These are phyloP conservation scores for Halichondria panicea DNA, from an alignment of 37 sponge, comb jelly and placozoan genomes.

Conservation along the genomic window DNA sequence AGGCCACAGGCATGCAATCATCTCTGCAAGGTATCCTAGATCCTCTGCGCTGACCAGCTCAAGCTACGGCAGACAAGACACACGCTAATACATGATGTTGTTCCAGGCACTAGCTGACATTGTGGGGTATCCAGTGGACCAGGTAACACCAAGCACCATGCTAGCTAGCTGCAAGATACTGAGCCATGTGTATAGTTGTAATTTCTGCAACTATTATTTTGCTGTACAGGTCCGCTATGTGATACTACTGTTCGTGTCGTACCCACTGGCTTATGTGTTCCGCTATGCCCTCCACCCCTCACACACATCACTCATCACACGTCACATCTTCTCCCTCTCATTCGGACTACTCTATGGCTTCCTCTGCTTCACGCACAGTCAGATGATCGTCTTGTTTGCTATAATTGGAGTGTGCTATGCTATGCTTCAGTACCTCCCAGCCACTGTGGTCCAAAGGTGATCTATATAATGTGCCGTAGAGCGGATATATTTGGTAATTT, in stretches of 20 bases:
- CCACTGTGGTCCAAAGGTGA: conserved; percentile 28
- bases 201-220: too few relatives aligned
- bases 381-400: conserved; percentile 23
- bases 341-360: conserved; percentile 52
- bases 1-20: too few relatives aligned
- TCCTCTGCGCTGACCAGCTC: too few relatives aligned
- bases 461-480: too few relatives aligned
- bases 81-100: too few relatives aligned
- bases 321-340: conserved; percentile 25
- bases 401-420: conserved; percentile 23
- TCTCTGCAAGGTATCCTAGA: too few relatives aligned
- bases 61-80: too few relatives aligned
- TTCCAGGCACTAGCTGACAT: conserved; percentile 13
- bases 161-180: too few relatives aligned
- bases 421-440: conserved; percentile 28
- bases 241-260: conserved; percentile 24
- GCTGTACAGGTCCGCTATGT: conserved; percentile 57
- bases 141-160: too few relatives aligned
- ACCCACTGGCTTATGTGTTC: conserved; percentile 44
- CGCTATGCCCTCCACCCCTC: conserved; percentile 50
- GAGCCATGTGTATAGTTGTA: too few relatives aligned
- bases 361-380: conserved; percentile 51
- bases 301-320: conserved; percentile 10
- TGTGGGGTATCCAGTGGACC: background rate
- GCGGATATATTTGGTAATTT: too few relatives aligned